These are phyloP conservation scores for Tethya wilhelma DNA, from an alignment of 37 sponge, comb jelly and placozoan genomes.

Conservation along the genomic window DNA sequence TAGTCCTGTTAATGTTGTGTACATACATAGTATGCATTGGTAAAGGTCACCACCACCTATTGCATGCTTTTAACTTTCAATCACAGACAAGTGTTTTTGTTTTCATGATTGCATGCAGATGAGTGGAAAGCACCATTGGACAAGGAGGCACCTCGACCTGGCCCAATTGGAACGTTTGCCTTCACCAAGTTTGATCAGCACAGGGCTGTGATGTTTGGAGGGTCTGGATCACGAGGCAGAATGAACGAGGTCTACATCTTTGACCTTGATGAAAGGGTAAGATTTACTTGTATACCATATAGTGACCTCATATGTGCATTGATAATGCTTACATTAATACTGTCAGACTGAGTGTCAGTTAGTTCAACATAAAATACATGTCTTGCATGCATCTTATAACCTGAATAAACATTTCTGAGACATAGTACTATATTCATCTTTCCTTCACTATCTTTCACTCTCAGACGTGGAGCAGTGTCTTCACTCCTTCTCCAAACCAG, in stretches of 20 bases:
- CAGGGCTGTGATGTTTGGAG: conserved; percentile 61
- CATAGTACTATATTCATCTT: background rate
- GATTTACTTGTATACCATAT: background rate
- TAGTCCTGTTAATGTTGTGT: no score
- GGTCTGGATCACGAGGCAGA: background rate
- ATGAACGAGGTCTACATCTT: conserved; percentile 20
- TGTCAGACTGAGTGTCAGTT: no score
- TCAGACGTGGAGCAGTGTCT: conserved; percentile 27
- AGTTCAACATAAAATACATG: background rate
- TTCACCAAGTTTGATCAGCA: conserved; percentile 39
- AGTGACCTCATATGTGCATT: no score
- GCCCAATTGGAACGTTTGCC: conserved; percentile 15
- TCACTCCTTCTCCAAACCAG: background rate
- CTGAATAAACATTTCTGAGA: background rate
- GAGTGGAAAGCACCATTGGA: conserved; percentile 38
- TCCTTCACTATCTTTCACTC: background rate
- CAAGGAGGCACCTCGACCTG: conserved; percentile 22
- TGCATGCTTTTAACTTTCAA: background rate
- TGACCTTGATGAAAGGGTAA: conserved; percentile 30
- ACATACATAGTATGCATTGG: no score
- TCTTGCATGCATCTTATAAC: background rate
- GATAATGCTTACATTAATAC: no score
- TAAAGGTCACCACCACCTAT: no score
- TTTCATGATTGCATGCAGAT: conserved; percentile 7
- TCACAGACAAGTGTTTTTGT: background rate